Evolutionary conservation across 2,113 vertebrate species (phyloP), one percentile per base, ranked within the genome.

Genomic region (Gallinago media): DNA sequence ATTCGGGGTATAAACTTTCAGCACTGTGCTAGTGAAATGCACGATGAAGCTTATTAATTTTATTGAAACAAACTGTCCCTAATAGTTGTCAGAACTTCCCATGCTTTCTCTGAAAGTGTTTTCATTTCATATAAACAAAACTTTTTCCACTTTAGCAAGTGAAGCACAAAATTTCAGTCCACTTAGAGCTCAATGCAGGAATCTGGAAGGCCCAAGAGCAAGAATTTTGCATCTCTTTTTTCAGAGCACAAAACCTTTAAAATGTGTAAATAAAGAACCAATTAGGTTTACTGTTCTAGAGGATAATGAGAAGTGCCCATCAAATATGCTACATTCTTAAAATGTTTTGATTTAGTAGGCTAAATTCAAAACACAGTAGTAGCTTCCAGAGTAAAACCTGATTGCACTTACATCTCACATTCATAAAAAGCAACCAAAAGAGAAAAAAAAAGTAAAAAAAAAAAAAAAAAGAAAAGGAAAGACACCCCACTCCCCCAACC

Each of bases 121-220:
- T 95, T 97, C 94, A 98, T 96, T 97, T 97, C 93, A 97, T 95
- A 95, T 97, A 97, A 96, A 95, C 80, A 94, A 95, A 97, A 94
- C 92, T 97, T 94, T 94, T 95, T 88, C 90, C 74, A 89, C 93
- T 96, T 97, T 87, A 95, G 91, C 96, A 96, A 97, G 97, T 97
- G 94, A 97, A 97, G 94, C 91, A 97, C 96, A 97, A 93, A 97
- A 96, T 97, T 95, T 93, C 92, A 96, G 83, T 89, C 94, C 96
- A 96, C 96, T 98, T 97, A 93, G 97, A 88, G 91, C 93, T 98
- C 97, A 97, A 96, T 97, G 96, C 92, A 94, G 95, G 95, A 98
- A 98, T 96, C 94, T 85, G 72, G 93, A 94, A 97, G 88, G 95
- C 84, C 92, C 92, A 77, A 88, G 94, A 96, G 88, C 97, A 96